These are phyloP conservation scores for Cerceris ruficornis DNA, from an alignment of 2,888 invertebrate species.

Conservation along the genomic window DNA sequence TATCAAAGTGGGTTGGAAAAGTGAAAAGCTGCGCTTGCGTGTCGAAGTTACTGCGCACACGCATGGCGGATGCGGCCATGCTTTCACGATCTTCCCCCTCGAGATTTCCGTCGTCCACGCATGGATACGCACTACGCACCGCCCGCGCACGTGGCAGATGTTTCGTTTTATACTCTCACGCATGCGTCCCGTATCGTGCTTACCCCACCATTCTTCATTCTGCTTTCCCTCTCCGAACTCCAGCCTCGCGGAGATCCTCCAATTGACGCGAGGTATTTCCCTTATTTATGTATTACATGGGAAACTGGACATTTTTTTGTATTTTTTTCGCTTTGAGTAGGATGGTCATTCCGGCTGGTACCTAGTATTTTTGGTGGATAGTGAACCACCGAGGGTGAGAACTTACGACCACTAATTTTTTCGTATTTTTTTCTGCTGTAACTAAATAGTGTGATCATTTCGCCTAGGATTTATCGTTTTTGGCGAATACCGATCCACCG, in stretches of 20 bases:
- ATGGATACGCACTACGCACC: conserved; percentile 66
- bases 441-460: no score
- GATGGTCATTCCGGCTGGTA: no score
- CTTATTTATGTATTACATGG: background rate
- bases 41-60: conserved; percentile 42
- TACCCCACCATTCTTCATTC: conserved; percentile 35
- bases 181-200: conserved; percentile 61
- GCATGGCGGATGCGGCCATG: conserved; percentile 76
- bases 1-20: conserved; percentile 3
- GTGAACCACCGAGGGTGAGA: no score
- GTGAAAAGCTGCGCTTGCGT: conserved; percentile 19
- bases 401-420: no score
- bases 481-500: no score
- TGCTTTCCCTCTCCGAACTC: conserved; percentile 27
- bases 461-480: no score
- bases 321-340: no score
- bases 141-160: conserved; percentile 77
- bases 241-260: conserved; percentile 18
- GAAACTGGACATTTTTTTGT: background rate
- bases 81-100: conserved; percentile 67
- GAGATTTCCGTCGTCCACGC: conserved; percentile 65
- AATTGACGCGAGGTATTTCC: conserved; percentile 11
- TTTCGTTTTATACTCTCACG: conserved; percentile 67
- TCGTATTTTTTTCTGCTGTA: no score
- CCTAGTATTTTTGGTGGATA: no score